These are phyloP conservation scores for Mellilla xanthometata DNA, from an alignment of 2,888 invertebrate genomes.

Conservation along the genomic window DNA sequence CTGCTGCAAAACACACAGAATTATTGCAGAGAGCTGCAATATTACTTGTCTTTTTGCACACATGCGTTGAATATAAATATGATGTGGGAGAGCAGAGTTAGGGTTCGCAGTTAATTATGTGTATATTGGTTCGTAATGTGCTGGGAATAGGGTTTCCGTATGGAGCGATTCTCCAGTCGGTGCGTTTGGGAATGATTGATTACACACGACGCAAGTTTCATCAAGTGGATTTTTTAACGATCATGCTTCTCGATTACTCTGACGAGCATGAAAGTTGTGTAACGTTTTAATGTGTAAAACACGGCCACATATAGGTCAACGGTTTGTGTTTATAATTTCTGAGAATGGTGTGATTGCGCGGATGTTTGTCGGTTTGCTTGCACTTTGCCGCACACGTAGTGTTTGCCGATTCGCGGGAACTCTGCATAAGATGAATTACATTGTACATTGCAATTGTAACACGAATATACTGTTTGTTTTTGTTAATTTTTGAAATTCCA, in stretches of 20 bases:
- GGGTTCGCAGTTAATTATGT: neutral
- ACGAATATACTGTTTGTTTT: too few relatives aligned
- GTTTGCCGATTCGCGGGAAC: slow-evolving; percentile 47
- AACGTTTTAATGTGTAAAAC: slow-evolving; percentile 69
- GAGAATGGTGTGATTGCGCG: slow-evolving; percentile 65
- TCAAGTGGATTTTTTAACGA: slow-evolving; percentile 45
- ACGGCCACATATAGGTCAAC: slow-evolving; percentile 66
- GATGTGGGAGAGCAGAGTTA: neutral
- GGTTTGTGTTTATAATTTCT: slow-evolving; percentile 70
- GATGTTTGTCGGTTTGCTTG: slow-evolving; percentile 61
- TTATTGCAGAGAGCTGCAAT: slow-evolving; percentile 4
- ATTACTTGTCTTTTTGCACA: neutral
- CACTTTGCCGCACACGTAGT: slow-evolving; percentile 51
- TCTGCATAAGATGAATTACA: slow-evolving; percentile 52
- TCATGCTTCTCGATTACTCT: slow-evolving; percentile 46
- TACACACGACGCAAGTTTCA: slow-evolving; percentile 41
- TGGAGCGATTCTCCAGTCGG: slow-evolving; percentile 15
- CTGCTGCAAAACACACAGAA: slow-evolving; percentile 2
- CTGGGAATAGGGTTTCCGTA: slow-evolving; percentile 10
- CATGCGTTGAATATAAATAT: neutral
- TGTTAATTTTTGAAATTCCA: too few relatives aligned
- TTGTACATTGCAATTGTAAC: slow-evolving; percentile 43
- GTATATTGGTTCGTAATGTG: neutral
- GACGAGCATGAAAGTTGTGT: slow-evolving; percentile 61
- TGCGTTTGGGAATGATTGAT: slow-evolving; percentile 28